Evolutionary conservation across 2,113 vertebrate species (phyloP), one percentile per base, ranked within the genome.

Genomic region (Epinephelus fuscoguttatus): DNA sequence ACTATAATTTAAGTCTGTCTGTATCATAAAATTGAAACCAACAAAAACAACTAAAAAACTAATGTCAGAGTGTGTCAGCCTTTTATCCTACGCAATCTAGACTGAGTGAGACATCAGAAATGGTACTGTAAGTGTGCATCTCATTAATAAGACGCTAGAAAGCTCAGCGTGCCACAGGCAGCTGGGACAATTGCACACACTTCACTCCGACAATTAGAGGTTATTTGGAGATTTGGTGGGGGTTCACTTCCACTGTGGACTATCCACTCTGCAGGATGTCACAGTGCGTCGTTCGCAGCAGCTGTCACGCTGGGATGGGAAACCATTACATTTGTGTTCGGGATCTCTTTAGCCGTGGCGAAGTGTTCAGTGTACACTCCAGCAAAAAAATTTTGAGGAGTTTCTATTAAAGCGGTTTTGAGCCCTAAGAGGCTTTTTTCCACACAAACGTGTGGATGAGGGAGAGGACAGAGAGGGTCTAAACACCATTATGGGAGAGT

Each of bases 391-490:
- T 30, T 11, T 37, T 13, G 63, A 69, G 61, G 66, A 89, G 81
- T 84, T 91, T 90, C 81, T 89, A 86, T 94, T 89, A 92, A 92
- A 93, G 86, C 74, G 53, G 75, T 88, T 91, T 90, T 74, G 60
- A 91, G 78, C 37, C 75, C 23, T 94, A 94, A 93, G 89, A 93
- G 81, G 91, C 84, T 94, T 94, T 91, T 76, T 61, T 25, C 27
- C 6, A 19, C 73, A 80, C 84, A 87, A 89, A 86, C 59, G 67
- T 75, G 87, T 49, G 86, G 87, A 85, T 88, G 69, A 88, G 80
- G 63, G 25, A 62, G 64, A 84, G 85, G 72, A 86, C 85, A 88
- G 82, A 88, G 75, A 82, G 33, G 80, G 62, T 91, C 85, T 85
- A 90, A 94, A 87, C 77, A 85, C 82, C 71, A 62, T 71, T 56